A percentile compares a stretch with the other conserved stretches of the same genome.
These are phyloP conservation scores for Archivesica marissinica DNA, from an alignment of 1,140 invertebrate genomes.

Conservation along the genomic window DNA sequence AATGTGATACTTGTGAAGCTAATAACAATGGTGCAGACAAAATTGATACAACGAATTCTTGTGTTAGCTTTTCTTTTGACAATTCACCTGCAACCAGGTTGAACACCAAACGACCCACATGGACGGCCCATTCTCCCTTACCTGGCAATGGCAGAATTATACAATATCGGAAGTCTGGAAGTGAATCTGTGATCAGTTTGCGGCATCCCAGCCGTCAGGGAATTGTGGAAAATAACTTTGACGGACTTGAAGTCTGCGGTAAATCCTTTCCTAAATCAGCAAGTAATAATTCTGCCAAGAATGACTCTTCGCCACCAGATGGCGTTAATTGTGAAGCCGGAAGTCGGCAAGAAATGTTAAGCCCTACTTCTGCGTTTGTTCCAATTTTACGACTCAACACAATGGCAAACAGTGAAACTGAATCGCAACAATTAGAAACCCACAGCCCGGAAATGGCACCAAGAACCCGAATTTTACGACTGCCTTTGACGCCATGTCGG, in stretches of 20 bases:
- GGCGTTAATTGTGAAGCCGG: background rate
- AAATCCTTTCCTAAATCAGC: conserved; percentile 45
- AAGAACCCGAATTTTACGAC: background rate
- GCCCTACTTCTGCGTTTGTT: conserved; percentile 16
- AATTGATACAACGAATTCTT: conserved; percentile 45
- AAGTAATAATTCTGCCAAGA: conserved; percentile 18
- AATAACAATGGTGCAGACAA: conserved; percentile 29
- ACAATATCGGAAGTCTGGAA: conserved; percentile 55
- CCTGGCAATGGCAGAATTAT: conserved; percentile 37
- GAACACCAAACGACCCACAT: background rate
- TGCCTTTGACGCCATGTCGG: background rate
- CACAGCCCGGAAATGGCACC: background rate
- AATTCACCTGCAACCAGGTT: background rate
- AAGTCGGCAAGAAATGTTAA: conserved; percentile 19
- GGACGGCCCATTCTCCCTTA: conserved; percentile 21
- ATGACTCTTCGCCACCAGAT: conserved; percentile 11
- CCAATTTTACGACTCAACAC: background rate
- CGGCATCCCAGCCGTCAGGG: conserved; percentile 30
- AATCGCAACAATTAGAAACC: background rate
- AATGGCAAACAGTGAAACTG: background rate
- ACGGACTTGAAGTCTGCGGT: conserved; percentile 54
- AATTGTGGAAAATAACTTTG: conserved; percentile 37
- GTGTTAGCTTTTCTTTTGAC: conserved; percentile 38
- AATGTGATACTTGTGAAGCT: conserved; percentile 34
- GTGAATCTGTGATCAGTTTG: conserved; percentile 51